Evolutionary conservation across 2,888 invertebrate species (phyloP).

Genomic region (Tolmerus cingulatus): DNA sequence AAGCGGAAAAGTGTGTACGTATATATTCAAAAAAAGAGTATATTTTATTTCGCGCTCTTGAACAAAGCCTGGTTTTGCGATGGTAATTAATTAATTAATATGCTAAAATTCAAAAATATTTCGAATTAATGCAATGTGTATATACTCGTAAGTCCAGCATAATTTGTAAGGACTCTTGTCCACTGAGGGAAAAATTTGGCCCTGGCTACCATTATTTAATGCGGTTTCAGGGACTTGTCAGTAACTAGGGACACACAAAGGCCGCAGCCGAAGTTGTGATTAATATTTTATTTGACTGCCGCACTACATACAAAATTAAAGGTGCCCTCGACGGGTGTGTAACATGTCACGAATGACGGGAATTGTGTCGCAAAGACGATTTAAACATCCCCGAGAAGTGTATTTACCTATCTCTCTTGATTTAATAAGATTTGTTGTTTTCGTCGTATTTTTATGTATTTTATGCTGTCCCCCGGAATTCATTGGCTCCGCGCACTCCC

Average conservation of each 20-base stretch:
- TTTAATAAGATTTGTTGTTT: not conserved
- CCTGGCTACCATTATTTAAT: not conserved
- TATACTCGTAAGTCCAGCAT: not conserved
- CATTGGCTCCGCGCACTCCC: not conserved
- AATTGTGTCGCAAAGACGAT: not conserved
- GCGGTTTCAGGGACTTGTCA: not conserved
- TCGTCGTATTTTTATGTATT: not conserved
- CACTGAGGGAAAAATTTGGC: not conserved
- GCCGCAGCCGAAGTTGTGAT: not conserved
- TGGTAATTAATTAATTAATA: too few relatives aligned
- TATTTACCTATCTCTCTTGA: not conserved
- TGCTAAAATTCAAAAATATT: too few relatives aligned
- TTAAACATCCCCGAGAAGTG: not conserved
- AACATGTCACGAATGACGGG: not conserved
- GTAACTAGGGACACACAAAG: not conserved
- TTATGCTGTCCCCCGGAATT: not conserved
- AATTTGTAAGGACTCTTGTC: not conserved
- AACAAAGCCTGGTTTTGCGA: too few relatives aligned
- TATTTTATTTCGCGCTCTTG: too few relatives aligned
- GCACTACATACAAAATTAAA: slow-evolving; percentile 3
- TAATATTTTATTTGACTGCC: slow-evolving; percentile 13
- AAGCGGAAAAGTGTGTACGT: too few relatives aligned
- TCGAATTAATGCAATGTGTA: too few relatives aligned
- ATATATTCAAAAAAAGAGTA: too few relatives aligned
- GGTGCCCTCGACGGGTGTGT: not conserved